phyloP scores from a whole-genome alignment of 2,113 vertebrate genomes.

The Tragelaphus buxtoni region DNA sequence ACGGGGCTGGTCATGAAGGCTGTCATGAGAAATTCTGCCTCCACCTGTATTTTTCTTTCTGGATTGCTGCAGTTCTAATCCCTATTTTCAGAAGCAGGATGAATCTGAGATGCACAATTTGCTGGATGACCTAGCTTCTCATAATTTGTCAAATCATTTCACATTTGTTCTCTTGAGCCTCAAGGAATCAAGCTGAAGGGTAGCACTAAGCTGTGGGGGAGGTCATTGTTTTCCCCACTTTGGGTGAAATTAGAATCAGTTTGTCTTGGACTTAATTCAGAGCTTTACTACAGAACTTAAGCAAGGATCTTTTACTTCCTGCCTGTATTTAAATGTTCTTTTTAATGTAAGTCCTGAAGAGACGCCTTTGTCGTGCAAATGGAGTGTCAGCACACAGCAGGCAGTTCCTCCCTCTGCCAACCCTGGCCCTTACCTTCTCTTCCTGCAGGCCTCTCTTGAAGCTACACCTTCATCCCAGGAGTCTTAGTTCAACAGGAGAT shows the following conservation, averaged over 20 bases:
- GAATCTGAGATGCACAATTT: background rate
- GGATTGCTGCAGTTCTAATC: background rate
- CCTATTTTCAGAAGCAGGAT: background rate
- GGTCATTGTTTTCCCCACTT: background rate
- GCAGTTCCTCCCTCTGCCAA: background rate
- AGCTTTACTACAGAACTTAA: background rate
- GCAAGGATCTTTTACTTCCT: background rate
- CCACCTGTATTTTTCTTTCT: background rate
- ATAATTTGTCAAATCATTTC: background rate
- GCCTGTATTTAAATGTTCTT: background rate
- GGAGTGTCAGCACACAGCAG: background rate
- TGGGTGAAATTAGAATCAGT: background rate
- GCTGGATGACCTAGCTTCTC: background rate
- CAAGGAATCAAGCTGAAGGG: background rate
- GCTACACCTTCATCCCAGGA: rapidly evolving
- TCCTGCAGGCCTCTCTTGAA: background rate
- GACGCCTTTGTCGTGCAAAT: background rate
- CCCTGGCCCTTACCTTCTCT: background rate
- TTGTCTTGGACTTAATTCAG: background rate
- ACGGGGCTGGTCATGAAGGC: background rate
- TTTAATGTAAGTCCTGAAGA: background rate
- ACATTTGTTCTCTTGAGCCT: background rate
- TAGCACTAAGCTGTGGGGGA: background rate
- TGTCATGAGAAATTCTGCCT: background rate
- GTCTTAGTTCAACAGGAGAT: background rate